Conservation (phyloP, 2,888 invertebrate genomes). For the Sinentomon sp. region DNA sequence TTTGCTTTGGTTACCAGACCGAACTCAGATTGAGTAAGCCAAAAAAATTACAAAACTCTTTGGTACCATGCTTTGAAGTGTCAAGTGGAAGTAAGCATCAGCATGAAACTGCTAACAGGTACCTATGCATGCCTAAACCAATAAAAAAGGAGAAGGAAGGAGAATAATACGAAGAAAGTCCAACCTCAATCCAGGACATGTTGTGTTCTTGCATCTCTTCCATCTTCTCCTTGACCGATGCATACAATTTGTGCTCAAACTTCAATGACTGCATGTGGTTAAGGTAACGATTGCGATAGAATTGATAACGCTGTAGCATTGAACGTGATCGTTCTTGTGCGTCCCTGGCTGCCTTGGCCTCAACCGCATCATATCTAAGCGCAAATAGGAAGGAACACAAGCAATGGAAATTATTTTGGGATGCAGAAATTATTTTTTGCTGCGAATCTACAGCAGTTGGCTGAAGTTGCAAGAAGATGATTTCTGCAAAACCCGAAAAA, state of each 20-base stretch:
- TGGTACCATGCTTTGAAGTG: too few species aligned
- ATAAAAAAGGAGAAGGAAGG: too few species aligned
- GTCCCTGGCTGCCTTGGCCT: slow-evolving; percentile 82
- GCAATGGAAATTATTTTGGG: too few species aligned
- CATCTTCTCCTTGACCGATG: slow-evolving; percentile 90
- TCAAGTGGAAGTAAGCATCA: background rate
- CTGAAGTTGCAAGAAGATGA: too few species aligned
- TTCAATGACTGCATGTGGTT: slow-evolving; percentile 96
- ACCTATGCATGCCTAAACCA: too few species aligned
- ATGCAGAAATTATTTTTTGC: too few species aligned
- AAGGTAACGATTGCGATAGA: slow-evolving; percentile 97
- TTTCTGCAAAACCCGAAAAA: too few species aligned
- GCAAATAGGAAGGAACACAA: background rate
- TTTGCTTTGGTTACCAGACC: too few species aligned
- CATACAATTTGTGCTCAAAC: slow-evolving; percentile 89
- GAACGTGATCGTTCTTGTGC: slow-evolving; percentile 82
- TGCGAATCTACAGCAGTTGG: too few species aligned
- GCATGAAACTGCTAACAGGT: background rate
- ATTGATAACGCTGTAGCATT: slow-evolving; percentile 81
- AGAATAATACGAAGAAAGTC: too few species aligned
- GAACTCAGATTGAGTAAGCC: too few species aligned
- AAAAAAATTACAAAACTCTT: too few species aligned
- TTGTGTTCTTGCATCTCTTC: slow-evolving; percentile 98
- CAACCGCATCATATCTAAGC: slow-evolving; percentile 71
- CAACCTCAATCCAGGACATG: slow-evolving; percentile 99